Base-by-base conservation (phyloP, 2,113 vertebrate species). In the Cinclus mexicanus region DNA sequence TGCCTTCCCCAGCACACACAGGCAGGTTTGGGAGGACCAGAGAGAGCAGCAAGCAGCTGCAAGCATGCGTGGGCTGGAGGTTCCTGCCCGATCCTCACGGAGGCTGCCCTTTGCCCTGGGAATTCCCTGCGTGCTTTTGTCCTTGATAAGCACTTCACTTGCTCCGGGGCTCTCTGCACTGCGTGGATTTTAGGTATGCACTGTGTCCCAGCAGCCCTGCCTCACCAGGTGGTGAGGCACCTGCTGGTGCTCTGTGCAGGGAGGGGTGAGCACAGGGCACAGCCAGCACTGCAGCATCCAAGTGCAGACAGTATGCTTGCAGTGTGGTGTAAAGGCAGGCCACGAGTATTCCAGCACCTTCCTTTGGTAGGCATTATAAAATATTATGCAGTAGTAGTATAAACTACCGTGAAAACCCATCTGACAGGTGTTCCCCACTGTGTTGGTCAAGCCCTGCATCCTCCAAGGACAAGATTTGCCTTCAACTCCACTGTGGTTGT, bases 11-110 rank as follows among this genome's bases (percentile, higher is more conserved):
- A 0, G 47, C 75, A 35, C 89, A 44, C 7, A 2, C 75, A 3
- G 89, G 90, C 87, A 16, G 18, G 60, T 79, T 37, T 24, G 90
- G 72, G 90, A 88, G 80, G 76, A 13, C 11, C 41, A 75, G 90
- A 76, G 69, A 50, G 84, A 42, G 35, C 41, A 86, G 52, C 95
- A 90, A 78, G 95, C 90, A 94, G 94, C 95, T 90, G 94, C 79
- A 90, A 67, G 88, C 9, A 0, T 16, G 60, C 52, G 76, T 94
- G 95, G 93, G 94, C 83, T 89, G 89, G 69, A 83, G 72, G 56
- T 22, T 90, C 65, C 67, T 81, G 56, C 89, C 76, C 0, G 2
- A 69, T 71, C 88, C 83, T 90, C 9, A 0, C 2, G 0, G 52
- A 83, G 68, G 53, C 72, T 91, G 89, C 76, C 70, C 83, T 77